Base-by-base conservation (phyloP, 2,888 invertebrate species). In the Pycnomerus fuliginosus region DNA sequence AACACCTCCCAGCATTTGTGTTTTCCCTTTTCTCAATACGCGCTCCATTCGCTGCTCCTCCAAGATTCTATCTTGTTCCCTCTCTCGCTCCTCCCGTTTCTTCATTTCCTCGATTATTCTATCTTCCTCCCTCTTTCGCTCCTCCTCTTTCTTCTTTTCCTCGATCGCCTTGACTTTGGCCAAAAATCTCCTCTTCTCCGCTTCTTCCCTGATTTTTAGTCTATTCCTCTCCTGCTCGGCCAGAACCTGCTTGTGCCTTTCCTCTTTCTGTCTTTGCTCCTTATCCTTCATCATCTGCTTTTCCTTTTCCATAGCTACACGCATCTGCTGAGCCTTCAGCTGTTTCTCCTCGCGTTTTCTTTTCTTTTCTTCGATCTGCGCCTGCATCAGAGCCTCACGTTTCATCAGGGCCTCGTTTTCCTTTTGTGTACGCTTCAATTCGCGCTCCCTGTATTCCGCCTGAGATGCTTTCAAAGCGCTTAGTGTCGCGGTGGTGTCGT, bases 341-440 rank as follows among this genome's bases (percentile, higher is more conserved):
- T 75, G 69, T 52, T 72, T 75, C 45, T 76, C 75, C 50, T 64
- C 66, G 3, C 66, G 61, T 48, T 60, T 62, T 11, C 74, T 74
- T 55, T 72, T 77, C 57, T 79, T 80, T 54, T 75, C 72, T 49
- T 83, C 83, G 2, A 74, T 71, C 63, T 76, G 75, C 3, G 80
- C 77, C 44, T 77, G 78, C 8, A 83, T 56, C 37, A 80, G 55
- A 2, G 80, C 82, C 14, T 83, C 82, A 37, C 79, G 78, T 66
- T 83, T 83, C 54, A 69, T 73, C 35, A 74, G 64, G 1, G 61
- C 62, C 15, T 61, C 60, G 7, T 42, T 22, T 27, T 64, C 62
- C 27, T 53, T 50, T 23, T 63, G 57, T 33, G 55, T 52, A 23
- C 56, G 50, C 10, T 47, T 36, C 35, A 52, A 46, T 24, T 67